These are phyloP conservation scores for Microcebus jonahi DNA, from an alignment of 2,113 vertebrate genomes.

Conservation along the genomic window DNA sequence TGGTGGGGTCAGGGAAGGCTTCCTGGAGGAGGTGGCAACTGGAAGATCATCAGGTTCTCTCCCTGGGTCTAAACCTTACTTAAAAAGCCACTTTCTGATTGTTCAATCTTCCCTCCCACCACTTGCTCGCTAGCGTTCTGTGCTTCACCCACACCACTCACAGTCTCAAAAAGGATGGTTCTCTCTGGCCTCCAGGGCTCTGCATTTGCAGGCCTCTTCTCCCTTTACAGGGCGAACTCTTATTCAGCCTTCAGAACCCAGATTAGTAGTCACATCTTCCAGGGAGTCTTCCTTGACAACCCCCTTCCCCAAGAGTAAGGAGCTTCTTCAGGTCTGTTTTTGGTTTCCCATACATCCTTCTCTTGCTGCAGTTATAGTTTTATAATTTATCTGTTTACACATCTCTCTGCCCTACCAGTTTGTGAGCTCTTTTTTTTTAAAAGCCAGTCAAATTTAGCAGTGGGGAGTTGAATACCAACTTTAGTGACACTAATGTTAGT, in stretches of 20 bases:
- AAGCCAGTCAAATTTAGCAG: too few species aligned
- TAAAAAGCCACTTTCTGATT: neutral
- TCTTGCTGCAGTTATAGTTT: neutral
- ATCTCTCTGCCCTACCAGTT: neutral
- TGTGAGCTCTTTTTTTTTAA: neutral
- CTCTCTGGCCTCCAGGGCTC: neutral
- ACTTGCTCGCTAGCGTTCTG: neutral
- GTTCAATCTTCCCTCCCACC: neutral
- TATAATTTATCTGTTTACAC: neutral
- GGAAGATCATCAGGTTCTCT: neutral
- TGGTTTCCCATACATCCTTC: neutral
- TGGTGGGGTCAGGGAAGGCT: neutral
- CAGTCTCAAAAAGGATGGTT: neutral
- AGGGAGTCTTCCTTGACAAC: neutral
- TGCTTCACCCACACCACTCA: neutral
- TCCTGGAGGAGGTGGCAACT: neutral
- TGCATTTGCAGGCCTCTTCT: neutral
- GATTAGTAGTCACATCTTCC: neutral
- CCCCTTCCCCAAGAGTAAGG: neutral
- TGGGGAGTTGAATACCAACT: too few species aligned
- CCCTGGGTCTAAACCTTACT: neutral
- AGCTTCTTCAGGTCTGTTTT: neutral
- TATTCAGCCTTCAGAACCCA: conserved; percentile 11
- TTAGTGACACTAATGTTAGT: too few species aligned
- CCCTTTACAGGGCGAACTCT: neutral